These are phyloP conservation scores for Nicator chloris DNA, from an alignment of 2,113 vertebrate species.

Conservation along the genomic window DNA sequence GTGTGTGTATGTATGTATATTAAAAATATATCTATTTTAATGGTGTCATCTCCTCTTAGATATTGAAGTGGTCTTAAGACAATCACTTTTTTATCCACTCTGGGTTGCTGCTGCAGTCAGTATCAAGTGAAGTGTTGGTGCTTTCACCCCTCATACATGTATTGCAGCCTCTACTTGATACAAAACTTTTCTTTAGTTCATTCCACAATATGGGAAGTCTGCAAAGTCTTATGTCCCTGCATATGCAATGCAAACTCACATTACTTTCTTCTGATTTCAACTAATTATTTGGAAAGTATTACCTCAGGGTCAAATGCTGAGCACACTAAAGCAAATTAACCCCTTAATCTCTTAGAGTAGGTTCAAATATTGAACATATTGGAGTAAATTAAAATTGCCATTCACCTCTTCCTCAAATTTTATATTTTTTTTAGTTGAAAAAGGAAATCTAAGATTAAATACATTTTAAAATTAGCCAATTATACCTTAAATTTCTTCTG, in stretches of 20 bases:
- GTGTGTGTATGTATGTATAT: rapidly evolving
- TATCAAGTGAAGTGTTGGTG: not conserved
- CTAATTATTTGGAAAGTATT: not conserved
- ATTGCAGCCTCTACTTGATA: not conserved
- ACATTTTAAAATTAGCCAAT: not conserved
- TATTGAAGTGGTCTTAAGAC: not conserved
- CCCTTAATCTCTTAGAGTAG: not conserved
- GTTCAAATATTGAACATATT: not conserved
- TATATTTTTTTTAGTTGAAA: not conserved
- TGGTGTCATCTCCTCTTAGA: not conserved
- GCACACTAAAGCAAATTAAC: not conserved
- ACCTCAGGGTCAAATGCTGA: not conserved
- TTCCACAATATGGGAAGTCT: not conserved
- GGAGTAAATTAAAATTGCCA: not conserved
- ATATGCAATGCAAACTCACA: not conserved
- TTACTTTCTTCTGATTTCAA: not conserved
- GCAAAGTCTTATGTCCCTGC: not conserved
- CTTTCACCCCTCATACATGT: rapidly evolving
- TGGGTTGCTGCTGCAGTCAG: not conserved
- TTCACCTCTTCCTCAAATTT: not conserved
- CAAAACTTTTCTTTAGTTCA: not conserved
- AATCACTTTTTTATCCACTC: not conserved
- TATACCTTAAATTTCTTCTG: not conserved
- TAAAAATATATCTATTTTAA: not conserved
- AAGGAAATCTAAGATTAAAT: not conserved